Evolutionary conservation across 2,113 vertebrate genomes (phyloP).

Genomic region (Apistogramma diplotaenia): DNA sequence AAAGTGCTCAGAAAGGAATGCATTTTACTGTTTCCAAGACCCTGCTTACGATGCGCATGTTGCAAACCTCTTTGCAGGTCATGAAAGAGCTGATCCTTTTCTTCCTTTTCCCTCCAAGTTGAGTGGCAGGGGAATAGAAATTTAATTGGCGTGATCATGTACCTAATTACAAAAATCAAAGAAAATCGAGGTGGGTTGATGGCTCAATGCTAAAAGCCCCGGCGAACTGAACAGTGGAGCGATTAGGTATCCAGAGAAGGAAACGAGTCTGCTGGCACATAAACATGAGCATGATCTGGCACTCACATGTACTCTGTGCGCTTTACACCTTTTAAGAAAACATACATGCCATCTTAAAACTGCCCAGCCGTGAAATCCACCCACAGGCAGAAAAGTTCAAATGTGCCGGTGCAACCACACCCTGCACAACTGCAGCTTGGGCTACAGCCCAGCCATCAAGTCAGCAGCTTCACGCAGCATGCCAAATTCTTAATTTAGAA

Average conservation of each 20-base stretch:
- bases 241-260: neutral
- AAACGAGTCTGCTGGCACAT: neutral
- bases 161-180: slow-evolving; percentile 53
- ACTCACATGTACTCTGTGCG: neutral
- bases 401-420: neutral
- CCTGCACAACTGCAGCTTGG: neutral
- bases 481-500: slow-evolving; percentile 26
- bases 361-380: neutral
- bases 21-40: slow-evolving; percentile 9
- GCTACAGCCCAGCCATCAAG: neutral
- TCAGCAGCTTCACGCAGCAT: neutral
- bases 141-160: slow-evolving; percentile 43
- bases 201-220: neutral
- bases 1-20: slow-evolving; percentile 30
- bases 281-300: neutral
- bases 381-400: neutral
- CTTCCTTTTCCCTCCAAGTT: neutral
- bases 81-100: neutral
- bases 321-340: neutral
- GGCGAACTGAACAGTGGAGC: neutral
- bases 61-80: slow-evolving; percentile 17
- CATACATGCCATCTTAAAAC: neutral
- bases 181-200: slow-evolving; percentile 39
- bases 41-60: neutral
- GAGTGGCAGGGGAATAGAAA: slow-evolving; percentile 13